A percentile compares a stretch with the other conserved stretches of the same genome.
Conservation (phyloP, 2,797 vertebrate species). For the Varecia variegata region DNA sequence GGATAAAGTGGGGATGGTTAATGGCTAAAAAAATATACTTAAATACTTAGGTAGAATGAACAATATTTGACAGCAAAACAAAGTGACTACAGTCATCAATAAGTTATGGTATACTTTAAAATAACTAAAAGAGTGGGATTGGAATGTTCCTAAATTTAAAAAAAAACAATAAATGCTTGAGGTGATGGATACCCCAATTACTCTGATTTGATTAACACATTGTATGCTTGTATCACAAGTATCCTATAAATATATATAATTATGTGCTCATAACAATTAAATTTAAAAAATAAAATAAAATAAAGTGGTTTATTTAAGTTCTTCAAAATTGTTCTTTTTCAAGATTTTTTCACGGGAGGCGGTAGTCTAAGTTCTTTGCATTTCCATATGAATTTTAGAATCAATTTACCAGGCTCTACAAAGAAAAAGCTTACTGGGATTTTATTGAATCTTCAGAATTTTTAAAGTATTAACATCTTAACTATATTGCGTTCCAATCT, state of each 20-base stretch:
- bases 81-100: no score
- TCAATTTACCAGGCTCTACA: background rate
- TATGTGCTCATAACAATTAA: no score
- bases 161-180: no score
- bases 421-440: background rate
- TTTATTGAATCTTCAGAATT: background rate
- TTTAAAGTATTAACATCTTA: constrained; percentile 9
- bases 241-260: no score
- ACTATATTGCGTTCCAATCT: background rate
- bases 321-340: background rate
- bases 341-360: background rate
- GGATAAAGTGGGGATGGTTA: background rate
- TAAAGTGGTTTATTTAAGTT: background rate
- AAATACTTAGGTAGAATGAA: background rate
- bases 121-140: no score
- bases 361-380: background rate
- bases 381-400: constrained; percentile 36
- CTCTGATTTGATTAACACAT: no score
- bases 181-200: no score
- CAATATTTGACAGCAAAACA: no score
- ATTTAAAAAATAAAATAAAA: no score
- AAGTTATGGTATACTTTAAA: no score
- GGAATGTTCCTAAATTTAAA: no score
- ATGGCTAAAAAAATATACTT: background rate
- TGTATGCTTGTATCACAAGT: no score